A percentile compares a stretch with the other conserved stretches of the same genome.
phyloP scores from a whole-genome alignment of 2,797 vertebrate genomes.

The Sebastolobus alascanus region DNA sequence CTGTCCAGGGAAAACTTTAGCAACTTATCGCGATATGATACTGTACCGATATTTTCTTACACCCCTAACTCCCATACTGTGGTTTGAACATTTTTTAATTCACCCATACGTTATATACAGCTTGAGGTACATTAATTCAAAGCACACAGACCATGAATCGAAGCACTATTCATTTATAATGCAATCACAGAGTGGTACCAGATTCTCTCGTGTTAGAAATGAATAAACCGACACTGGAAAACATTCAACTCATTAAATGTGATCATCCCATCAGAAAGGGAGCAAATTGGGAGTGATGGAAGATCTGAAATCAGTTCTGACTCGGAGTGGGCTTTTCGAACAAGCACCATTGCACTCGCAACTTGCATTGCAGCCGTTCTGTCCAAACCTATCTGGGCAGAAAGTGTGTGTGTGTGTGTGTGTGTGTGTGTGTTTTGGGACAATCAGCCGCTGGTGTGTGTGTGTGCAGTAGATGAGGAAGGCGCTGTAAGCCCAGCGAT shows the following conservation, averaged over 20 bases:
- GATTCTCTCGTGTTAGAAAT: conserved; percentile 50
- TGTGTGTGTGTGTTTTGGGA: conserved; percentile 42
- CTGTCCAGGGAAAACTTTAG: neutral
- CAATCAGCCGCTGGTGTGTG: conserved; percentile 26
- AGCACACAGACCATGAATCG: conserved; percentile 17
- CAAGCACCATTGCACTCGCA: conserved; percentile 42
- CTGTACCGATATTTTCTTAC: neutral
- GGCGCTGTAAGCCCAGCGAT: conserved; percentile 44
- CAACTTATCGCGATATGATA: neutral
- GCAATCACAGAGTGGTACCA: conserved; percentile 43
- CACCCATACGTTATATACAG: neutral
- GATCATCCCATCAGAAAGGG: conserved; percentile 54
- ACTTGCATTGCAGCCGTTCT: conserved; percentile 37
- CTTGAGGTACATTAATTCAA: conserved; percentile 28
- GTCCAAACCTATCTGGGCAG: conserved; percentile 53
- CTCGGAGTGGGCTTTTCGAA: conserved; percentile 48
- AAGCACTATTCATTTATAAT: conserved; percentile 40
- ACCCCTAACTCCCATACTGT: neutral
- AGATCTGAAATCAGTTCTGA: conserved; percentile 51
- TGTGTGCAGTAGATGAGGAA: conserved; percentile 38
- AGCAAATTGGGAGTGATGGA: conserved; percentile 56
- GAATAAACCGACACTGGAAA: conserved; percentile 56
- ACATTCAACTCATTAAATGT: conserved; percentile 61
- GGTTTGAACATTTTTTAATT: neutral
- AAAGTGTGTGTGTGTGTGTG: conserved; percentile 39